These are phyloP conservation scores for Pristionchus japonicus DNA, from an alignment of 2,888 invertebrate genomes.

Conservation along the genomic window DNA sequence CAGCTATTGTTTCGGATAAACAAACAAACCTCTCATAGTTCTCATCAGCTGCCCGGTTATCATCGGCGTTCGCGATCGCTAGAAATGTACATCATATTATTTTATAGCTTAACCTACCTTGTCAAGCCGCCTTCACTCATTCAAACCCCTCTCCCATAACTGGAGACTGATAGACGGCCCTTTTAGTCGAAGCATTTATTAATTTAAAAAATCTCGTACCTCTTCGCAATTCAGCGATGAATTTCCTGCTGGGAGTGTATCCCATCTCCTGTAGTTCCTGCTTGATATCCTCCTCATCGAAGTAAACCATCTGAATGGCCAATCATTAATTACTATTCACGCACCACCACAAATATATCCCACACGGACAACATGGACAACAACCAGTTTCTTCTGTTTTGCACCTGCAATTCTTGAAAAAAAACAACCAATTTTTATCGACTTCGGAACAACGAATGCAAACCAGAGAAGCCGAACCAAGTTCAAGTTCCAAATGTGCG, in stretches of 20 bases:
- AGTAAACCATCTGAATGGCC: not conserved
- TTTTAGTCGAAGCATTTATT: not conserved
- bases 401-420: not conserved
- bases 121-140: too few relatives aligned
- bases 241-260: not conserved
- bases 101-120: not conserved
- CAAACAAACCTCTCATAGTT: conserved; percentile 11
- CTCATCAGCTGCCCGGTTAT: not conserved
- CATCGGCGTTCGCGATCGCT: not conserved
- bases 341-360: too few relatives aligned
- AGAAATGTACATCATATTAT: not conserved
- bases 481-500: too few relatives aligned
- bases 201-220: not conserved
- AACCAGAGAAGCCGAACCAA: too few relatives aligned
- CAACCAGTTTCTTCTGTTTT: not conserved
- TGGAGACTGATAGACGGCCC: too few relatives aligned
- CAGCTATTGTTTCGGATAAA: too few relatives aligned
- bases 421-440: not conserved
- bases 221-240: not conserved
- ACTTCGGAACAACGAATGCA: not conserved
- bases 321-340: not conserved
- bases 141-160: too few relatives aligned
- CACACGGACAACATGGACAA: too few relatives aligned
- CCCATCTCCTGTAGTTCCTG: conserved; percentile 25
- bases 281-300: conserved; percentile 13